Evolutionary conservation across 2,888 invertebrate species (phyloP), one percentile per base, ranked within the genome.

Genomic region (Ophion ellenae): DNA sequence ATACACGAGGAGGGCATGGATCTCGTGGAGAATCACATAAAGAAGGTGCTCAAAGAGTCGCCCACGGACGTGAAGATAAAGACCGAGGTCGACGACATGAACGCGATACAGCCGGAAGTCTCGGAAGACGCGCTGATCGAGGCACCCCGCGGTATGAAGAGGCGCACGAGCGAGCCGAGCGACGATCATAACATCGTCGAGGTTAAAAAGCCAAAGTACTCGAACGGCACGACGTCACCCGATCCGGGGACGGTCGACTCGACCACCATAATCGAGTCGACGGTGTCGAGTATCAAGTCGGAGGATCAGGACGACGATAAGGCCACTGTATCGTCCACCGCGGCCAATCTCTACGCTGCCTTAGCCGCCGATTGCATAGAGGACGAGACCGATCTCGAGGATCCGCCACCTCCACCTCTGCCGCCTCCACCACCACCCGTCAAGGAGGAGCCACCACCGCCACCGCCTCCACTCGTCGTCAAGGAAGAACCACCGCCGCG

Each of bases 331-430:
- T 97, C 97, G 0, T 97, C 97, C 80, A 97, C 97, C 7, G 98
- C 98, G 0, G 98, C 97, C 0, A 97, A 98, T 94, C 94, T 98
- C 36, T 98, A 98, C 91, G 97, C 98, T 0, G 97, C 97, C 45
- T 95, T 98, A 73, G 98, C 97, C 0, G 98, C 97, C 0, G 97
- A 97, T 57, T 97, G 97, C 71, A 95, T 98, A 24, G 97, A 97
- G 91, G 98, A 97, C 89, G 98, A 97, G 92, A 92, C 91, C 4
- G 94, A 94, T 64, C 83, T 93, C 3, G 97, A 97, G 28, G 95
- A 95, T 2, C 71, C 83, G 6, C 57, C 86, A 53, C 59, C 59
- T 32, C 77, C 77, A 17, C n/a, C 69, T 20, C 80, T 83, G 32
- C 73, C 70, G 28, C 69, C 71, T 24, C 73, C 73, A 17, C 81